Base-by-base conservation (phyloP, 2,113 vertebrate species). In the Passer domesticus region DNA sequence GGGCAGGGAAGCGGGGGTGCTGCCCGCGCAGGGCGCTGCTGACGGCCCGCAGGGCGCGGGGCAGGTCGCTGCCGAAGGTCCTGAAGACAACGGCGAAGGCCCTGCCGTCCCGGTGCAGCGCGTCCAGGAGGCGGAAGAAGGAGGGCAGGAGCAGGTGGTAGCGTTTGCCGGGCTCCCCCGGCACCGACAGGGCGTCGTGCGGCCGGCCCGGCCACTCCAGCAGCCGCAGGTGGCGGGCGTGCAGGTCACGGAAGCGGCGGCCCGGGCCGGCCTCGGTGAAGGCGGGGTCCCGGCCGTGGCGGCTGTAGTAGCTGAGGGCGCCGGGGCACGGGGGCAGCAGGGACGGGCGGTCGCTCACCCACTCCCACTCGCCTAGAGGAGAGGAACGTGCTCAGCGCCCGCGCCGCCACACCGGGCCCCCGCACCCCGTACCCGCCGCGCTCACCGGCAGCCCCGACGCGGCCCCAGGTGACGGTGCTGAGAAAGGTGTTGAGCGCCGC, bases 81-180 rank as follows among this genome's bases (percentile, higher is more conserved):
- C 99, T 98, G 68, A 99, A 98, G 50, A 99, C 2, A 7, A 99
- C 13, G 4, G 98, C 95, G 37, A 99, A 99, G 2, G 97, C 95
- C 15, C 97, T 86, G 3, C 97, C 96, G 13, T 98, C 97, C 43
- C 95, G 94, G 25, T 82, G 94, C 92, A 99, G 97, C 41, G 97
- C 73, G 69, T 96, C 97, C 83, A 99, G 96, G 49, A 99, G 97
- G 96, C 96, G 98, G 96, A 99, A 99, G 97, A 99, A 99, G 91
- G 98, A 97, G 15, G 99, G 99, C 11, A 99, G 97, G 81, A 99
- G 97, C 91, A 98, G 98, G 97, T 99, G 98, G 97, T 99, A 99
- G 55, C 95, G 80, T 11, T 88, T 95, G 22, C 97, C 97, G 7
- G 97, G 89, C 64, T 98, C 98, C 4, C 96, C 99, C 35, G 66